Evolutionary conservation across 2,113 vertebrate species (phyloP).

Genomic region (Psittacula cyanocephala): DNA sequence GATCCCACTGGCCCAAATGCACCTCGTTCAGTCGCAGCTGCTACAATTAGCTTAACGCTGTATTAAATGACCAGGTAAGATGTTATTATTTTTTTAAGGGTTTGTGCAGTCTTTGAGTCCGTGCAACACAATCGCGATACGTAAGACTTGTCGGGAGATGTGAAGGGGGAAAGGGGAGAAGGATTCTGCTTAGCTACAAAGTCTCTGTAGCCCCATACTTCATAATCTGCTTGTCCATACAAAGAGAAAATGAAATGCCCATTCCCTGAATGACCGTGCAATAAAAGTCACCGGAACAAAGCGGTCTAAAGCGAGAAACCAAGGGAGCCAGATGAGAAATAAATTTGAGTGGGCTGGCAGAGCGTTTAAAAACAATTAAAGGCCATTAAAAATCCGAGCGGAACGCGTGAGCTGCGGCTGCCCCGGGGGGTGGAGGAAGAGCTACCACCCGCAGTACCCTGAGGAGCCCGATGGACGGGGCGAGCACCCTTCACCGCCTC

Average conservation of each 20-base stretch:
- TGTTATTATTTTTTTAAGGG: neutral
- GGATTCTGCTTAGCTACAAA: neutral
- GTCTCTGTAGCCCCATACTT: conserved; percentile 44
- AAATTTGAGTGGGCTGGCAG: conserved; percentile 87
- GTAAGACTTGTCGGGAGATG: neutral
- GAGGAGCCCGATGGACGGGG: neutral
- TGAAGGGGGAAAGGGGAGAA: neutral
- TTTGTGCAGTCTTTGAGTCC: neutral
- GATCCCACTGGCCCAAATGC: neutral
- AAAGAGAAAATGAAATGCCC: conserved; percentile 49
- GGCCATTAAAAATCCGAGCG: conserved; percentile 87
- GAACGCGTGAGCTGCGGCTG: conserved; percentile 80
- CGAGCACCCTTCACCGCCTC: neutral
- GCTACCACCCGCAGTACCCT: neutral
- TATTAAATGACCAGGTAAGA: neutral
- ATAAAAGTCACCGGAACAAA: conserved; percentile 71
- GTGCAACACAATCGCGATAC: neutral
- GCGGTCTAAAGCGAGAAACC: conserved; percentile 48
- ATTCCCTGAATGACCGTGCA: conserved; percentile 54
- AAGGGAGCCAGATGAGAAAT: conserved; percentile 90
- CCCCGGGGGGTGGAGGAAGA: conserved; percentile 28
- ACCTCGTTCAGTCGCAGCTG: neutral
- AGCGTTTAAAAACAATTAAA: conserved; percentile 92
- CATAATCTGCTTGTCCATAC: conserved; percentile 51
- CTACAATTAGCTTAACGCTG: neutral